Evolutionary conservation across 1,140 invertebrate species (phyloP).

Genomic region (Apis mellifera): Amel_HAv3.1 CM009943.2:7461001-7461500

Average conservation of each 20-base stretch:
- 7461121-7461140: no score
- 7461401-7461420: no score
- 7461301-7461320: constrained; percentile 30
- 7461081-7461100: no score
- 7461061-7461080: no score
- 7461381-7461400: constrained; percentile 9
- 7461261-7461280: constrained; percentile 50
- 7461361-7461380: constrained; percentile 10
- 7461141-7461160: no score
- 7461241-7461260: constrained; percentile 5
- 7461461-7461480: neutral
- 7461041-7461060: no score
- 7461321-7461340: constrained; percentile 39
- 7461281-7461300: constrained; percentile 44
- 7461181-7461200: neutral
- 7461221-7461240: neutral
- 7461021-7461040: no score
- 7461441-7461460: neutral
- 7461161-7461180: neutral
- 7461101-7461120: no score
- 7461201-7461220: neutral
- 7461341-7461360: constrained; percentile 35
- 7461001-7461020: no score
- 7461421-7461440: neutral
- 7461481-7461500: no score